Evolutionary conservation across 2,888 invertebrate genomes (phyloP).

Genomic region (Dilophus febrilis): DNA sequence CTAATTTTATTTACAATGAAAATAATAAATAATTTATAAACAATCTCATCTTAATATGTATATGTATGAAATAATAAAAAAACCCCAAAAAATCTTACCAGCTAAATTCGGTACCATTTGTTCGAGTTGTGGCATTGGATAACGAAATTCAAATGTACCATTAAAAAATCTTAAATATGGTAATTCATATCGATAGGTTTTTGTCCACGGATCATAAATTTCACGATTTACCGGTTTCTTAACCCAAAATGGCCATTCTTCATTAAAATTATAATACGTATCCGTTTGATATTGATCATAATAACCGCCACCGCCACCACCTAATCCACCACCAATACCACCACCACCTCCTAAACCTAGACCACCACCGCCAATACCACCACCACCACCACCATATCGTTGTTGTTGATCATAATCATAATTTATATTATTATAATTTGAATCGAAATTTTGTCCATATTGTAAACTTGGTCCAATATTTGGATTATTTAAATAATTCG

Average conservation of each 20-base stretch:
- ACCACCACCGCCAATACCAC: conserved; percentile 16
- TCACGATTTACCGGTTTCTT: conserved; percentile 39
- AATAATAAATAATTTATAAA: too few species aligned
- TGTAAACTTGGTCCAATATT: conserved; percentile 1
- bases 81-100: too few species aligned
- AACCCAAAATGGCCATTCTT: conserved; percentile 69
- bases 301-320: conserved; percentile 28
- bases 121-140: conserved; percentile 64
- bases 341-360: conserved; percentile 14
- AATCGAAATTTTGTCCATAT: conserved; percentile 5
- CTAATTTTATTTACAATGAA: too few species aligned
- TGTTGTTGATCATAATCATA: conserved; percentile 8
- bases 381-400: conserved; percentile 16
- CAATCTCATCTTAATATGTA: too few species aligned
- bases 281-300: conserved; percentile 43
- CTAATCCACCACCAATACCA: conserved; percentile 12
- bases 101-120: conserved; percentile 47
- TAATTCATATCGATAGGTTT: conserved; percentile 28
- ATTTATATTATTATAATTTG: conserved; percentile 19
- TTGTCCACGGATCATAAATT: conserved; percentile 22
- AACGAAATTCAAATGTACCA: conserved; percentile 74
- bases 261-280: conserved; percentile 61
- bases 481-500: conserved; percentile 1
- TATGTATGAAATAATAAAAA: too few species aligned
- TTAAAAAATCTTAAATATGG: conserved; percentile 68